Conservation (phyloP, 2,113 vertebrate genomes). For the Poeciliopsis occidentalis region DNA sequence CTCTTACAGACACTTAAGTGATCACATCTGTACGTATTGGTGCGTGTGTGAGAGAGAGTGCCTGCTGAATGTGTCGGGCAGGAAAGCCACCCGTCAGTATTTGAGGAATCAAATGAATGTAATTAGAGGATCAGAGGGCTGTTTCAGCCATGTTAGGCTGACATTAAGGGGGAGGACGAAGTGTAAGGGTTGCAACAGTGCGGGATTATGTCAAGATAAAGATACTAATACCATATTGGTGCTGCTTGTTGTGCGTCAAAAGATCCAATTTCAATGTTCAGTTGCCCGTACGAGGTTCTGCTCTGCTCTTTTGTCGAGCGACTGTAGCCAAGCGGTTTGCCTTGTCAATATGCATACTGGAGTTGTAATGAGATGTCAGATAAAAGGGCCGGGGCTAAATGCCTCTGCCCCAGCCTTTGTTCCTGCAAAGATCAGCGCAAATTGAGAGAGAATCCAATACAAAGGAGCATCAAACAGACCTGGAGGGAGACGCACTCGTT, state of each 20-base stretch:
- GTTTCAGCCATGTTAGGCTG: slow-evolving; percentile 25
- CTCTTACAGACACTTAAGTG: slow-evolving; percentile 40
- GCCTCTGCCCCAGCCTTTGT: neutral
- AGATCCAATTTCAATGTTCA: slow-evolving; percentile 29
- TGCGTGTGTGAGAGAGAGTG: neutral
- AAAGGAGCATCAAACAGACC: neutral
- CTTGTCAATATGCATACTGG: slow-evolving; percentile 9
- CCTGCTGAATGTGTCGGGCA: slow-evolving; percentile 18
- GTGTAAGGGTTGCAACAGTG: slow-evolving; percentile 8
- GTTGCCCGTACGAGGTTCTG: slow-evolving; percentile 8
- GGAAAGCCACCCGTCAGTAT: slow-evolving; percentile 34
- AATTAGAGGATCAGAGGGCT: slow-evolving; percentile 44
- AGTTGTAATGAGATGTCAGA: slow-evolving; percentile 11
- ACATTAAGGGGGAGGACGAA: slow-evolving; percentile 25
- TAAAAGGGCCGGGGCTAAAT: neutral
- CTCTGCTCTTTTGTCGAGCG: slow-evolving; percentile 13
- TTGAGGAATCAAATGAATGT: slow-evolving; percentile 31
- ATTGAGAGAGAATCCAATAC: neutral
- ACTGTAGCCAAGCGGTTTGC: slow-evolving; percentile 12
- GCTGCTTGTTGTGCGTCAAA: slow-evolving; percentile 2
- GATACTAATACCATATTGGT: slow-evolving; percentile 18
- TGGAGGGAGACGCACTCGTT: neutral
- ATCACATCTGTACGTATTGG: slow-evolving; percentile 22
- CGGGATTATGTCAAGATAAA: slow-evolving; percentile 23
- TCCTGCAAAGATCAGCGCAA: slow-evolving; percentile 7